phyloP scores from a whole-genome alignment of 2,797 vertebrate genomes.

The Bovichtus variegatus region DNA sequence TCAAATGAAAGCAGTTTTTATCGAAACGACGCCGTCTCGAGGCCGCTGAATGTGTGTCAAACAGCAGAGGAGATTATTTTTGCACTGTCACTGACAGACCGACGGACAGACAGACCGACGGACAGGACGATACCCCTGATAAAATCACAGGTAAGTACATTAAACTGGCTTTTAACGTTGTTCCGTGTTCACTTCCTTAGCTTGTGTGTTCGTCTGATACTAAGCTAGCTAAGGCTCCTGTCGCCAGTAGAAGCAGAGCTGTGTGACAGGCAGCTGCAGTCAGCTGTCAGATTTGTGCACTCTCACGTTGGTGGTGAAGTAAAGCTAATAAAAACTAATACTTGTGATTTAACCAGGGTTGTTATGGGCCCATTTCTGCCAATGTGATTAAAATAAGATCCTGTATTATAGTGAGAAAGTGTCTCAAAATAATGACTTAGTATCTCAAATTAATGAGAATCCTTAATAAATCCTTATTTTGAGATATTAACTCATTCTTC shows the following conservation, averaged over 20 bases:
- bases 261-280: neutral
- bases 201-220: neutral
- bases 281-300: neutral
- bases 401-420: no score
- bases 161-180: neutral
- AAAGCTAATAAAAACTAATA: neutral
- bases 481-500: no score
- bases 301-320: neutral
- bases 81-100: slow-evolving; percentile 76
- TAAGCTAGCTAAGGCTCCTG: no score
- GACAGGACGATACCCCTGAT: neutral
- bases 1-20: rapidly evolving
- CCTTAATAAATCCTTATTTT: no score
- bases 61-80: slow-evolving; percentile 22
- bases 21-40: neutral
- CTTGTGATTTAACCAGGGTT: neutral
- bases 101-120: slow-evolving; percentile 3
- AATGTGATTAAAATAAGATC: neutral
- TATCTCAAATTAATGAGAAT: no score
- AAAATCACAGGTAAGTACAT: slow-evolving; percentile 56
- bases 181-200: neutral
- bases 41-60: neutral
- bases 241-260: neutral
- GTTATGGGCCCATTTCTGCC: no score
- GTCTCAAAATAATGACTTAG: no score